A percentile compares a stretch with the other conserved stretches of the same genome.
Conservation (phyloP, 1,140 invertebrate genomes). For the Rhagoletis zephyria region DNA sequence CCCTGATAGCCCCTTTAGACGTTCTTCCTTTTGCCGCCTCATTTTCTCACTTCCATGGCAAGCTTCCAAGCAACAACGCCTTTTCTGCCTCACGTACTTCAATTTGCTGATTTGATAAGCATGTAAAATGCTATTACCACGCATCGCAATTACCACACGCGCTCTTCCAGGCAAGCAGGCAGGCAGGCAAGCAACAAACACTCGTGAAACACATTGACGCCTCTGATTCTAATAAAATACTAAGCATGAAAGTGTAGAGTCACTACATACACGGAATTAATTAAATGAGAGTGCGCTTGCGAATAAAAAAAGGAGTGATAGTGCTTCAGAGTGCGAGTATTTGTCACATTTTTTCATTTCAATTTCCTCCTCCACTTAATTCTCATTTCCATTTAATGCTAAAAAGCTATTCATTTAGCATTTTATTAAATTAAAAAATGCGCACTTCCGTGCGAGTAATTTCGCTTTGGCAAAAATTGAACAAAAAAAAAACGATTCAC, state of each 20-base stretch:
- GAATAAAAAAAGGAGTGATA: neutral
- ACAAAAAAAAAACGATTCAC: neutral
- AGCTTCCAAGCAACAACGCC: slow-evolving; percentile 23
- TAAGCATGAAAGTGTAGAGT: neutral
- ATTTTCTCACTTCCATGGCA: neutral
- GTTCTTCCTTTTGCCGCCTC: neutral
- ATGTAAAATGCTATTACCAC: slow-evolving; percentile 25
- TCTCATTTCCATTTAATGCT: neutral
- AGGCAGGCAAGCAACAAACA: neutral
- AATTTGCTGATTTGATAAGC: slow-evolving; percentile 49
- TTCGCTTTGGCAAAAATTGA: neutral
- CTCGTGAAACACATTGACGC: neutral
- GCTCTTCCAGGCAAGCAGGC: neutral
- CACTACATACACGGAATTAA: slow-evolving; percentile 33
- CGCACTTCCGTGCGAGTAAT: slow-evolving; percentile 1
- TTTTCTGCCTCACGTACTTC: neutral
- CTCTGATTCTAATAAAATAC: neutral
- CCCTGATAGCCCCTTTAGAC: neutral
- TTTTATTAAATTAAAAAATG: slow-evolving; percentile 43
- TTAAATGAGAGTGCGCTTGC: slow-evolving; percentile 1
- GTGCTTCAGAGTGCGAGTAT: slow-evolving; percentile 2
- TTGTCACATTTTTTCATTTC: neutral
- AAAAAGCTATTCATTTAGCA: neutral
- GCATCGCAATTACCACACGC: neutral
- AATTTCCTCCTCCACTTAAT: neutral